These are phyloP conservation scores for Stegodyphus mimosarum DNA, from an alignment of 1,140 invertebrate genomes.

Conservation along the genomic window DNA sequence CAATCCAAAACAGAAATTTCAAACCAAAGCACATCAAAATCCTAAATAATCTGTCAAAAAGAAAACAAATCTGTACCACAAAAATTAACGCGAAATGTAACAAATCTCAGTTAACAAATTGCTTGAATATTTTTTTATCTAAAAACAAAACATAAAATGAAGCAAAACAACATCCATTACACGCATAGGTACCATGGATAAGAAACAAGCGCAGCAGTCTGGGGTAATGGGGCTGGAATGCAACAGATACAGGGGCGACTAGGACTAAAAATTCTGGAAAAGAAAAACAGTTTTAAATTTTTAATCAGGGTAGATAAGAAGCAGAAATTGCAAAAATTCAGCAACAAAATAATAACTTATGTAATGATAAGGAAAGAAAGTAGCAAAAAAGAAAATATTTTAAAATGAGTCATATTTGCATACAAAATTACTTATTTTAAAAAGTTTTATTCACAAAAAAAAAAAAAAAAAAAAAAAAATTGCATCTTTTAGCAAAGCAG, in stretches of 20 bases:
- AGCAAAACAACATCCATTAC: conserved; percentile 25
- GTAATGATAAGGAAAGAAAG: background rate
- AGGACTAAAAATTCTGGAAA: conserved; percentile 57
- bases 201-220: conserved; percentile 31
- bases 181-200: conserved; percentile 54
- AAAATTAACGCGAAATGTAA: background rate
- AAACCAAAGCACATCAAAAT: background rate
- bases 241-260: conserved; percentile 30
- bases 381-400: background rate
- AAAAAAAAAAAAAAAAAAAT: no score
- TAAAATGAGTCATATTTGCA: no score
- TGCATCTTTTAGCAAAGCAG: no score
- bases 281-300: conserved; percentile 42
- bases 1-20: no score
- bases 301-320: conserved; percentile 13
- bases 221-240: conserved; percentile 16
- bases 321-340: background rate
- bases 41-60: background rate
- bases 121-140: background rate
- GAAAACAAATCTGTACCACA: background rate
- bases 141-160: background rate
- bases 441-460: no score
- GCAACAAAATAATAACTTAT: background rate
- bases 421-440: no score
- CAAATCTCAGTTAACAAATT: no score